Conservation (phyloP, 2,797 vertebrate genomes). For the Iguana delicatissima region DNA sequence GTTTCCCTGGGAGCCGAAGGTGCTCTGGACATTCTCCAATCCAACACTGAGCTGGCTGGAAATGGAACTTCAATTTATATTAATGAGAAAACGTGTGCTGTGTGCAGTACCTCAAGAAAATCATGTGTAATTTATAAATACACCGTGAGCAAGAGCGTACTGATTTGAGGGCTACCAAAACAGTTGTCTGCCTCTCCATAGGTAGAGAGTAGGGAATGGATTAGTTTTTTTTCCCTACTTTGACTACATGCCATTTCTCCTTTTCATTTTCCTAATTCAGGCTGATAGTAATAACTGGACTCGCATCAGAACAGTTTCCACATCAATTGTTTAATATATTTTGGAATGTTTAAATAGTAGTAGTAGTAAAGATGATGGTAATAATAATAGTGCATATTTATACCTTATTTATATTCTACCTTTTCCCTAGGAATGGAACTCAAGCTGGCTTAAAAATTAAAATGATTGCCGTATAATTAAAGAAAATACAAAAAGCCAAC, state of each 20-base stretch:
- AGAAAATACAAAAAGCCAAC: too few relatives aligned
- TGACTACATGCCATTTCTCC: background rate
- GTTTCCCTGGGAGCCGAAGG: background rate
- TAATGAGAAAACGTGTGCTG: conserved; percentile 56
- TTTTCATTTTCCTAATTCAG: conserved; percentile 3
- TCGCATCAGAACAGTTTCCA: background rate
- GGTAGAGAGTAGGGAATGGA: background rate
- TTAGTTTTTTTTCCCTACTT: background rate
- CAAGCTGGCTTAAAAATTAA: too few relatives aligned
- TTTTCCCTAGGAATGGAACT: too few relatives aligned
- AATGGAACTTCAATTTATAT: conserved; percentile 54
- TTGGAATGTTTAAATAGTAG: too few relatives aligned
- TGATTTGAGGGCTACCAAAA: conserved; percentile 35
- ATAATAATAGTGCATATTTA: too few relatives aligned
- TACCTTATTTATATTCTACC: too few relatives aligned
- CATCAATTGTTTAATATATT: too few relatives aligned
- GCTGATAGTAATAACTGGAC: background rate
- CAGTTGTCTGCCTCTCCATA: background rate
- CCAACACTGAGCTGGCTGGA: conserved; percentile 42
- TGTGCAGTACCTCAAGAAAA: conserved; percentile 41
- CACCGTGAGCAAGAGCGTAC: background rate
- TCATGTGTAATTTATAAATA: conserved; percentile 25
- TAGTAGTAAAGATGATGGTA: too few relatives aligned
- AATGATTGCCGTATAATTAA: too few relatives aligned
- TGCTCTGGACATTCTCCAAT: conserved; percentile 28